phyloP scores from a whole-genome alignment of 1,140 invertebrate species.

The Cephus cinctus region DNA sequence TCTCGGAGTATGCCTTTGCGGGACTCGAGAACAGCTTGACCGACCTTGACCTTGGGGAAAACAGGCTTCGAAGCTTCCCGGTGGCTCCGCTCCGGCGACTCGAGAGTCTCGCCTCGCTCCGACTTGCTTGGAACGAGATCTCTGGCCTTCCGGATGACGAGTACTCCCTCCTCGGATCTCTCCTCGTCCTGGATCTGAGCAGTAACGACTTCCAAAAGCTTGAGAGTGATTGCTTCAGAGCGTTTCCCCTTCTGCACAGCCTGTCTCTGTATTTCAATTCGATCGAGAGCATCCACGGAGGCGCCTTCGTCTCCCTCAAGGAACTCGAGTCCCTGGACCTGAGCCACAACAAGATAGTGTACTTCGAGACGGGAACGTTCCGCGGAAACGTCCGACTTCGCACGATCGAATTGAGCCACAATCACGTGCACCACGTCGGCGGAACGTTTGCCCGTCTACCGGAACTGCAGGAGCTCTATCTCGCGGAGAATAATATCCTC shows the following conservation, averaged over 20 bases:
- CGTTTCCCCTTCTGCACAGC: slow-evolving; percentile 75
- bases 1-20: slow-evolving; percentile 83
- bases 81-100: slow-evolving; percentile 75
- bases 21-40: slow-evolving; percentile 76
- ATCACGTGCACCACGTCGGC: slow-evolving; percentile 82
- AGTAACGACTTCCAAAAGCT: slow-evolving; percentile 81
- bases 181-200: slow-evolving; percentile 80
- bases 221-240: slow-evolving; percentile 72
- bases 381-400: slow-evolving; percentile 70
- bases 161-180: slow-evolving; percentile 68
- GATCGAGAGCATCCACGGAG: slow-evolving; percentile 74
- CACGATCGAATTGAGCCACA: slow-evolving; percentile 83
- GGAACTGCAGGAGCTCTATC: slow-evolving; percentile 76
- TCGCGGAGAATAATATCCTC: slow-evolving; percentile 89
- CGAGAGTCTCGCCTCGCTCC: slow-evolving; percentile 69
- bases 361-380: slow-evolving; percentile 71
- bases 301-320: slow-evolving; percentile 71
- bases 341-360: slow-evolving; percentile 83
- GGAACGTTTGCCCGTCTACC: slow-evolving; percentile 78
- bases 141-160: slow-evolving; percentile 67
- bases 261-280: slow-evolving; percentile 82
- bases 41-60: slow-evolving; percentile 83
- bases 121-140: slow-evolving; percentile 83
- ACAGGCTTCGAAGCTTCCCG: slow-evolving; percentile 79
- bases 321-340: slow-evolving; percentile 82